Conservation (phyloP, 2,797 vertebrate species). For the Miichthys miiuy region DNA sequence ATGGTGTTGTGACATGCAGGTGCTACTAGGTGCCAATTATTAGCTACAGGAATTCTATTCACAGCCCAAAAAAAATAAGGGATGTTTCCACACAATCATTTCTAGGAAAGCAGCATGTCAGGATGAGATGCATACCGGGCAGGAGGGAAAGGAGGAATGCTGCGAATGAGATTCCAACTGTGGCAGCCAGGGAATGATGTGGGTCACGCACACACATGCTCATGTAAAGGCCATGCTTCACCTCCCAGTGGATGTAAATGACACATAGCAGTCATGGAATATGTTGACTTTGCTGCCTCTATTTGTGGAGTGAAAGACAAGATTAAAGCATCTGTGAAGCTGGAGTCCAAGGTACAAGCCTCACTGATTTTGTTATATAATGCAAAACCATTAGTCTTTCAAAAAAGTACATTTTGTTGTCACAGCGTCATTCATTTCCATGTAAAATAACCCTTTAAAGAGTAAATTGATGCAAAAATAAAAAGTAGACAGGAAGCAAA, state of each 20-base stretch:
- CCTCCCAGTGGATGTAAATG: conserved; percentile 50
- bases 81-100: conserved; percentile 10
- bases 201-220: conserved; percentile 23
- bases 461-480: background rate
- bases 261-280: conserved; percentile 39
- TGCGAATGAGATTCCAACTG: conserved; percentile 42
- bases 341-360: background rate
- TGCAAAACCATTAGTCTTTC: conserved; percentile 20
- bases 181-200: conserved; percentile 31
- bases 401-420: conserved; percentile 2
- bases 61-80: conserved; percentile 17
- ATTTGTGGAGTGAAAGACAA: conserved; percentile 28
- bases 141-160: conserved; percentile 51
- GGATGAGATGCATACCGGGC: conserved; percentile 28
- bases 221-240: conserved; percentile 42
- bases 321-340: conserved; percentile 26
- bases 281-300: conserved; percentile 27
- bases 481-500: conserved; percentile 15
- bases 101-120: conserved; percentile 21
- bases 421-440: background rate
- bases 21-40: conserved; percentile 10
- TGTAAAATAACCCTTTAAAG: conserved; percentile 2
- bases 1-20: conserved; percentile 10
- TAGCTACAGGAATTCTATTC: background rate
- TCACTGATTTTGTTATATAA: conserved; percentile 33